These are phyloP conservation scores for Lucilia cuprina DNA, from an alignment of 1,140 invertebrate species.

Conservation along the genomic window DNA sequence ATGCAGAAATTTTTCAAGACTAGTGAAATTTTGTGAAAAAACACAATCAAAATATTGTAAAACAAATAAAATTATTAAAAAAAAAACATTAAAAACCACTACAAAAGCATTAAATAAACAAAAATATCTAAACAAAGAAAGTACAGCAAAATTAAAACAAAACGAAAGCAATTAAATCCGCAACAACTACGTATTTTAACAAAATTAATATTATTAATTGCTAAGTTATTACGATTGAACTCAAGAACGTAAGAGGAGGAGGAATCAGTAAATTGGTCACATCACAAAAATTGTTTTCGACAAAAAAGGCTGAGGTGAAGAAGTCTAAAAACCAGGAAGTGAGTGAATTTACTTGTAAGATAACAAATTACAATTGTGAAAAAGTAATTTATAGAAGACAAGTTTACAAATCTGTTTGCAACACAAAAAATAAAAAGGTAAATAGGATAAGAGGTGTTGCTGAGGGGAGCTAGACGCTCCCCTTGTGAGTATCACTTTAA, in stretches of 20 bases:
- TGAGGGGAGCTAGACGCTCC: background rate
- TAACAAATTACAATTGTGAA: background rate
- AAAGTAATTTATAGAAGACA: background rate
- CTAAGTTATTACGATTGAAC: background rate
- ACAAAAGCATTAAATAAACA: too few species aligned
- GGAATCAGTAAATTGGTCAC: background rate
- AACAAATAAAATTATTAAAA: background rate
- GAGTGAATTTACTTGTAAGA: background rate
- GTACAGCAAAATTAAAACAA: background rate
- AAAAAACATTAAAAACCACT: background rate
- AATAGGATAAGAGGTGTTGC: background rate
- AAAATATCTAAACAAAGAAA: too few species aligned
- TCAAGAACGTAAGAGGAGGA: background rate
- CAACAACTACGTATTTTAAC: background rate
- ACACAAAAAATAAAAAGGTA: background rate
- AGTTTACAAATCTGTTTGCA: background rate
- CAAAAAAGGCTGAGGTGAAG: background rate
- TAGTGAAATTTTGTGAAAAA: background rate
- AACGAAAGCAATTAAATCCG: background rate
- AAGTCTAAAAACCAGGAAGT: background rate
- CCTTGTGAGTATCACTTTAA: background rate
- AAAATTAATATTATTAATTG: background rate
- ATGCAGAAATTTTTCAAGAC: background rate
- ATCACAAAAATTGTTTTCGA: background rate
- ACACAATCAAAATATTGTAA: background rate